A percentile compares a stretch with the other conserved stretches of the same genome.
phyloP scores from a whole-genome alignment of 2,797 vertebrate genomes.

The Catamblyrhynchus diadema region DNA sequence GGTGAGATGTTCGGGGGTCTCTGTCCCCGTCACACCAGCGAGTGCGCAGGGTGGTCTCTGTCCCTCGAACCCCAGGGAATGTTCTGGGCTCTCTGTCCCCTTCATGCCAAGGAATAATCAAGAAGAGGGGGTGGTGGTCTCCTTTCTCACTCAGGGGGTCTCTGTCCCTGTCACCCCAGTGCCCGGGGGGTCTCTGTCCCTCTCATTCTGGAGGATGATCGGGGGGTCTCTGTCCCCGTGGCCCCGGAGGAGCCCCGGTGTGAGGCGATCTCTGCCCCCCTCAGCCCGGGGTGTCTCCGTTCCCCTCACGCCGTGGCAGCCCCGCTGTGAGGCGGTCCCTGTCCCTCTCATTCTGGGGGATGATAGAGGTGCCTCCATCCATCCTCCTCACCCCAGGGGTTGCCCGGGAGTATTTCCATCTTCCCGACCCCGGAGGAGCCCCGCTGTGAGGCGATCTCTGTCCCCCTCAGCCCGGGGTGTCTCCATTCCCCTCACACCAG shows the following conservation, averaged over 20 bases:
- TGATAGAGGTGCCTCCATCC: neutral
- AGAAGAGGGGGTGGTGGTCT: rapidly evolving
- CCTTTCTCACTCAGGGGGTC: neutral
- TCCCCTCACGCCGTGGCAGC: too few species aligned
- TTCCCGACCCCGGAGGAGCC: too few species aligned
- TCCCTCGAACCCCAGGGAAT: neutral
- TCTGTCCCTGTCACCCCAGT: neutral
- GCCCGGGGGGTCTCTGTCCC: neutral
- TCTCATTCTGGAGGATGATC: too few species aligned
- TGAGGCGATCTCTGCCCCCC: too few species aligned
- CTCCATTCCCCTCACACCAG: too few species aligned
- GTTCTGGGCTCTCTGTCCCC: neutral
- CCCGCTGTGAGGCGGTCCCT: too few species aligned
- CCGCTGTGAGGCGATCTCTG: too few species aligned
- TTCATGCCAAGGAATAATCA: neutral
- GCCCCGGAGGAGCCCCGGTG: too few species aligned
- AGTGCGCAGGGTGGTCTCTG: neutral
- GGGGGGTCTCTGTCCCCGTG: too few species aligned
- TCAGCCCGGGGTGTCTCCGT: neutral
- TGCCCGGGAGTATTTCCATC: too few species aligned
- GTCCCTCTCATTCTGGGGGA: neutral
- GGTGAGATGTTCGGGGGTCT: neutral
- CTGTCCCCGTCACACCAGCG: neutral
- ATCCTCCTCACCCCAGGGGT: too few species aligned
- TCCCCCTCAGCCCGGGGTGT: too few species aligned